These are phyloP conservation scores for Diloba caeruleocephala DNA, from an alignment of 2,888 invertebrate genomes.

Conservation along the genomic window DNA sequence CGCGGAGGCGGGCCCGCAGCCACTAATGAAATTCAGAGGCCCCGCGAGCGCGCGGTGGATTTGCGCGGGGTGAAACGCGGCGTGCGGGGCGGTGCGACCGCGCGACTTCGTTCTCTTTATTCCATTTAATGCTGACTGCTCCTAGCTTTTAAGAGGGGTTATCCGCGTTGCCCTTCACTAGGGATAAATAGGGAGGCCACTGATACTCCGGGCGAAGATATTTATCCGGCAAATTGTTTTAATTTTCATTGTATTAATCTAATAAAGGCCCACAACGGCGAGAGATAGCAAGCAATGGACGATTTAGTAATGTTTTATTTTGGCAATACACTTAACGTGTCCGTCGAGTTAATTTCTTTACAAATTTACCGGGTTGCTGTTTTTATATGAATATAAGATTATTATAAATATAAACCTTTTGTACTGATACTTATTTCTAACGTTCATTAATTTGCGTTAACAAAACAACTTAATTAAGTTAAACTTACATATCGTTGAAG, in stretches of 20 bases:
- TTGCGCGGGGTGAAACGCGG: slow-evolving; percentile 45
- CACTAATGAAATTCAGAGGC: slow-evolving; percentile 88
- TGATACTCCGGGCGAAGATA: slow-evolving; percentile 87
- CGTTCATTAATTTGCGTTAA: background rate
- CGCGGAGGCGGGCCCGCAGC: slow-evolving; percentile 72
- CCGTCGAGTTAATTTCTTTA: slow-evolving; percentile 68
- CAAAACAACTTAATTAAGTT: slow-evolving; percentile 1
- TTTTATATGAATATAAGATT: background rate
- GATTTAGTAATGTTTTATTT: slow-evolving; percentile 80
- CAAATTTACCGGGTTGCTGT: slow-evolving; percentile 51
- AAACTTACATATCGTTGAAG: slow-evolving; percentile 12
- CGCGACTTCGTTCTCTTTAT: slow-evolving; percentile 88
- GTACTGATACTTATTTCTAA: background rate
- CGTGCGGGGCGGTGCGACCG: slow-evolving; percentile 71
- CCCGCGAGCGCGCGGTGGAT: slow-evolving; percentile 59
- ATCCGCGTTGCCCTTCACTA: slow-evolving; percentile 87
- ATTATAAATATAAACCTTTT: background rate
- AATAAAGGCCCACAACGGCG: slow-evolving; percentile 85
- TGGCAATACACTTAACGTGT: slow-evolving; percentile 72
- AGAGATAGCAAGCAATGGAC: slow-evolving; percentile 80
- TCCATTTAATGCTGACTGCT: slow-evolving; percentile 89
- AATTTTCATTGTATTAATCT: slow-evolving; percentile 89
- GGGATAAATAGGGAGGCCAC: slow-evolving; percentile 87
- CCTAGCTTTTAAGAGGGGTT: slow-evolving; percentile 89
- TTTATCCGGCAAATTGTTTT: slow-evolving; percentile 90